phyloP scores from a whole-genome alignment of 2,888 invertebrate species.

The Trichogramma dendrolimi region DNA sequence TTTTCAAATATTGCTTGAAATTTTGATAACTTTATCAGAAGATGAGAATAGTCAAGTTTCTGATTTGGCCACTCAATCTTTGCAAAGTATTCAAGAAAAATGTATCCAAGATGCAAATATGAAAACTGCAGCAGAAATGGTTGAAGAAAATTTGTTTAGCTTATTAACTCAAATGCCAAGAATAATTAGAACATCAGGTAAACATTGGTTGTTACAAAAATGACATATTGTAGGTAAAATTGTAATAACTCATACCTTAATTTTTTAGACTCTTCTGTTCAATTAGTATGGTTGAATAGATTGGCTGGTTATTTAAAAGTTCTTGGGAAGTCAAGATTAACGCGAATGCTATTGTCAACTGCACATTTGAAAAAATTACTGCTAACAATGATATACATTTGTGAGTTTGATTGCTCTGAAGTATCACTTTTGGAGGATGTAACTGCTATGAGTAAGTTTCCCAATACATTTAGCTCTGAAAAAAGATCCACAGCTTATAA shows the following conservation, averaged over 20 bases:
- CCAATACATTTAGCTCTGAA: slow-evolving; percentile 8
- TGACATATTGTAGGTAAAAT: not conserved
- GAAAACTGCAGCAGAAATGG: slow-evolving; percentile 55
- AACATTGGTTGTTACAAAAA: too few species aligned
- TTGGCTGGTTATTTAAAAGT: slow-evolving; percentile 65
- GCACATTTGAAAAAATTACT: slow-evolving; percentile 59
- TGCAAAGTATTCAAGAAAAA: slow-evolving; percentile 51
- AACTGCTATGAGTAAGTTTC: slow-evolving; percentile 41
- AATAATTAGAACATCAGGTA: slow-evolving; percentile 56
- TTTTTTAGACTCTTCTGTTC: slow-evolving; percentile 58
- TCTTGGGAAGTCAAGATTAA: slow-evolving; percentile 58
- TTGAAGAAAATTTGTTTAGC: slow-evolving; percentile 61
- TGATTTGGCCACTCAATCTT: slow-evolving; percentile 45
- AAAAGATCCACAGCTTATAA: slow-evolving; percentile 3
- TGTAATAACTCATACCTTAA: not conserved
- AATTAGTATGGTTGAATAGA: slow-evolving; percentile 61
- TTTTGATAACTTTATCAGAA: slow-evolving; percentile 65
- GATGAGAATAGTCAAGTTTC: slow-evolving; percentile 61
- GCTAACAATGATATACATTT: slow-evolving; percentile 56
- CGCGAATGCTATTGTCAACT: slow-evolving; percentile 56
- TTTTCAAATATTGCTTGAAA: slow-evolving; percentile 62
- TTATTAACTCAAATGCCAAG: slow-evolving; percentile 63
- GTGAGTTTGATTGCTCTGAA: slow-evolving; percentile 54
- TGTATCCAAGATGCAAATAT: slow-evolving; percentile 46
- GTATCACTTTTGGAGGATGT: slow-evolving; percentile 58